Conservation (phyloP, 1,140 invertebrate species). For the Cydia amplana region DNA sequence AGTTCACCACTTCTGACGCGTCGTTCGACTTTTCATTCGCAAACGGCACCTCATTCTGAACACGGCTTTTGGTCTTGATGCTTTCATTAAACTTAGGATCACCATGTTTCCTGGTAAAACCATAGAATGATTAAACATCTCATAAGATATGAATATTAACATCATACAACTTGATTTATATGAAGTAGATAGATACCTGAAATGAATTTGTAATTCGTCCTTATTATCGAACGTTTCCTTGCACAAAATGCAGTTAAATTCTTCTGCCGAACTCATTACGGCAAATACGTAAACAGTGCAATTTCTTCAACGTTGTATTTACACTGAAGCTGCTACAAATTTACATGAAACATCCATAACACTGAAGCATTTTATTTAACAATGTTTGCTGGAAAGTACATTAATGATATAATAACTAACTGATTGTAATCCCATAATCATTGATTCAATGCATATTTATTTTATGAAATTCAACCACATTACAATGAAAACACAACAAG, state of each 20-base stretch:
- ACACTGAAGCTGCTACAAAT: neutral
- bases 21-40: constrained; percentile 50
- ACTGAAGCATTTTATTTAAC: neutral
- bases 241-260: constrained; percentile 73
- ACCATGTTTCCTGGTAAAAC: constrained; percentile 63
- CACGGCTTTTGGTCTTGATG: constrained; percentile 48
- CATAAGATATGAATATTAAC: constrained; percentile 31
- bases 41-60: constrained; percentile 43
- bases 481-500: constrained; percentile 40
- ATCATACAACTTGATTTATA: neutral
- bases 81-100: constrained; percentile 63
- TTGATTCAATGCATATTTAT: neutral
- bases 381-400: neutral
- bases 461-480: constrained; percentile 29
- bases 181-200: constrained; percentile 55
- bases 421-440: neutral
- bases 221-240: constrained; percentile 66
- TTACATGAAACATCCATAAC: neutral
- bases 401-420: neutral
- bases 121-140: constrained; percentile 36
- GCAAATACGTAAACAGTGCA: neutral
- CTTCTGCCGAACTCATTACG: constrained; percentile 54
- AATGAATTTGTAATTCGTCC: constrained; percentile 70
- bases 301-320: constrained; percentile 17
- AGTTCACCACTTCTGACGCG: constrained; percentile 68